These are phyloP conservation scores for Rhamnusium bicolor DNA, from an alignment of 2,888 invertebrate genomes.

Conservation along the genomic window DNA sequence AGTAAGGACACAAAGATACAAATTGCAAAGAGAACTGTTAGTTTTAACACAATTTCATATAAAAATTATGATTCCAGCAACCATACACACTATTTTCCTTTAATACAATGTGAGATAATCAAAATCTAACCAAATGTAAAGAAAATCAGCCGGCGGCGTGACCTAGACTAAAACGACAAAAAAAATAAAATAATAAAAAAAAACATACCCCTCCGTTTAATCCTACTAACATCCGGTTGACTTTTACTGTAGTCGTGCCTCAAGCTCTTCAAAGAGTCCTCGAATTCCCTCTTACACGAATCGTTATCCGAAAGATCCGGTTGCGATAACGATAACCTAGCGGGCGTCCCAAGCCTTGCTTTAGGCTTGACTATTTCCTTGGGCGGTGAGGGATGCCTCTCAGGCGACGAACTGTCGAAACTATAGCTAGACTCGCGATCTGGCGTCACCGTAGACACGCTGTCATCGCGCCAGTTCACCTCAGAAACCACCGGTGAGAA, in stretches of 20 bases:
- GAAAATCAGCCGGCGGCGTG: too few species aligned
- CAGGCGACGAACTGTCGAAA: slow-evolving; percentile 64
- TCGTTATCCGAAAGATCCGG: slow-evolving; percentile 63
- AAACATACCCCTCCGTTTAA: slow-evolving; percentile 56
- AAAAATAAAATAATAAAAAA: not conserved
- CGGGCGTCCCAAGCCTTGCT: slow-evolving; percentile 46
- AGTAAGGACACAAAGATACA: too few species aligned
- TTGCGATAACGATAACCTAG: slow-evolving; percentile 60
- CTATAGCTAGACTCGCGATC: slow-evolving; percentile 66
- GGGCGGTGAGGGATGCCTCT: slow-evolving; percentile 54
- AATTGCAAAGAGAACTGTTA: too few species aligned
- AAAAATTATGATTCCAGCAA: too few species aligned
- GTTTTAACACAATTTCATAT: too few species aligned
- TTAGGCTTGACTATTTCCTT: slow-evolving; percentile 55
- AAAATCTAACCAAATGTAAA: not conserved
- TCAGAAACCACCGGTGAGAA: slow-evolving; percentile 87
- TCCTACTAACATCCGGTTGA: slow-evolving; percentile 57
- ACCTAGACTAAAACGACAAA: not conserved
- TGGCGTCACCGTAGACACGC: slow-evolving; percentile 60
- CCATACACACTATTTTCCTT: too few species aligned
- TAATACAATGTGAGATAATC: too few species aligned
- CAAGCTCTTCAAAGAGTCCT: slow-evolving; percentile 52
- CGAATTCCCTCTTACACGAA: slow-evolving; percentile 53
- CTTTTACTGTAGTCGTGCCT: slow-evolving; percentile 57
- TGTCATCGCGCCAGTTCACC: slow-evolving; percentile 84